Percentiles rank a stretch among this genome's conserved stretches.
Conservation (phyloP, 2,797 vertebrate genomes). For the Eupleurogrammus muticus region DNA sequence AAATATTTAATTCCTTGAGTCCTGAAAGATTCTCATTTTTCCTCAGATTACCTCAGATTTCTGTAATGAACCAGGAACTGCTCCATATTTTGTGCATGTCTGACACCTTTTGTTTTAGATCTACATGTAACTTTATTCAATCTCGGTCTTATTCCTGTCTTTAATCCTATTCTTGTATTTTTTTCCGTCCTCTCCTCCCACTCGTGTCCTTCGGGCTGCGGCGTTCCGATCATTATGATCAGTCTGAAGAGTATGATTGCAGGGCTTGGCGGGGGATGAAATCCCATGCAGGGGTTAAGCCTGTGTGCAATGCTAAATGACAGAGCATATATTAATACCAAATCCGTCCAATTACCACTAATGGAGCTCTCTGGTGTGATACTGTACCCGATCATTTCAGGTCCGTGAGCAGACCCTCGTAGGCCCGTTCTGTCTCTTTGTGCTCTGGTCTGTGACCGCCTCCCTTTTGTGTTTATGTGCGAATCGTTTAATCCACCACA, state of each 20-base stretch:
- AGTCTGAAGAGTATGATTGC: slow-evolving; percentile 73
- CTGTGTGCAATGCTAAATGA: slow-evolving; percentile 76
- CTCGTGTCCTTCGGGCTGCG: slow-evolving; percentile 16
- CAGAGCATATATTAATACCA: slow-evolving; percentile 80
- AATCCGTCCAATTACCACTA: slow-evolving; percentile 79
- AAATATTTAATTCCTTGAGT: too few relatives aligned
- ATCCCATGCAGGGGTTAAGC: slow-evolving; percentile 76
- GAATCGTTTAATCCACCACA: slow-evolving; percentile 16
- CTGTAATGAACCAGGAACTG: too few relatives aligned
- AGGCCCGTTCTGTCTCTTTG: slow-evolving; percentile 35
- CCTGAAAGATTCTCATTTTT: too few relatives aligned
- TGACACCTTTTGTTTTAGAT: too few relatives aligned
- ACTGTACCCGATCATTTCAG: slow-evolving; percentile 71
- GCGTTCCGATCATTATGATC: slow-evolving; percentile 64
- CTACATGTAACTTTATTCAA: too few relatives aligned
- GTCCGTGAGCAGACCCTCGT: slow-evolving; percentile 60
- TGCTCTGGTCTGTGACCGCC: slow-evolving; percentile 1
- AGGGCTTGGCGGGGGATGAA: slow-evolving; percentile 71
- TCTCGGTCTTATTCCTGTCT: neutral
- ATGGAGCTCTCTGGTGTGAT: slow-evolving; percentile 72
- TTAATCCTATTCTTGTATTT: neutral
- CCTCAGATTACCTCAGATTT: too few relatives aligned
- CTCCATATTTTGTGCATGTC: too few relatives aligned
- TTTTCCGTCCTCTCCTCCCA: slow-evolving; percentile 3
- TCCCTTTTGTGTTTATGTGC: slow-evolving; percentile 2